phyloP scores from a whole-genome alignment of 2,113 vertebrate genomes.

The Lycocorax pyrrhopterus region DNA sequence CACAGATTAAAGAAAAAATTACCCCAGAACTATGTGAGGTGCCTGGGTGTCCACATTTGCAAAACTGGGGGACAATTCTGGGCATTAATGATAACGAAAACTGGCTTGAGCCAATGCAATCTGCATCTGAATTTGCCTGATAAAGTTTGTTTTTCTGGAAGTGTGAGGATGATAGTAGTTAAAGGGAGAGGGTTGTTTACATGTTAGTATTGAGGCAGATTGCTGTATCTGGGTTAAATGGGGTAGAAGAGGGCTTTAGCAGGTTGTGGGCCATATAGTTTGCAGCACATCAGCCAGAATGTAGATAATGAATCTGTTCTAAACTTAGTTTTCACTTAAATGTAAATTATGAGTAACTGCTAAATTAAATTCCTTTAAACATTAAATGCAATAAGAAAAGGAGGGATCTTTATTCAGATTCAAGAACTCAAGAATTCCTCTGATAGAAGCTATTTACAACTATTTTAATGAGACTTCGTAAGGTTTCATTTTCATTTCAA shows the following conservation, averaged over 20 bases:
- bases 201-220: not conserved
- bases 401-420: not conserved
- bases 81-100: conserved; percentile 59
- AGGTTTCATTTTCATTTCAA: not conserved
- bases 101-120: conserved; percentile 31
- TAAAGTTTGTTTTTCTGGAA: conserved; percentile 71
- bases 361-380: not conserved
- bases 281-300: not conserved
- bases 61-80: conserved; percentile 25
- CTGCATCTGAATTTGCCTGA: conserved; percentile 68
- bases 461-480: not conserved
- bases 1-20: not conserved
- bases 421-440: not conserved
- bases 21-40: not conserved
- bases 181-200: conserved; percentile 31
- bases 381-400: not conserved
- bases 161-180: not conserved
- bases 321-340: not conserved
- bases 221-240: not conserved
- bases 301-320: not conserved
- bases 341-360: not conserved
- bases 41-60: not conserved
- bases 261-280: not conserved
- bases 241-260: not conserved
- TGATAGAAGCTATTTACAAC: not conserved